Evolutionary conservation across 1,140 invertebrate genomes (phyloP), one percentile per base, ranked within the genome.

Genomic region (Pinna nobilis): DNA sequence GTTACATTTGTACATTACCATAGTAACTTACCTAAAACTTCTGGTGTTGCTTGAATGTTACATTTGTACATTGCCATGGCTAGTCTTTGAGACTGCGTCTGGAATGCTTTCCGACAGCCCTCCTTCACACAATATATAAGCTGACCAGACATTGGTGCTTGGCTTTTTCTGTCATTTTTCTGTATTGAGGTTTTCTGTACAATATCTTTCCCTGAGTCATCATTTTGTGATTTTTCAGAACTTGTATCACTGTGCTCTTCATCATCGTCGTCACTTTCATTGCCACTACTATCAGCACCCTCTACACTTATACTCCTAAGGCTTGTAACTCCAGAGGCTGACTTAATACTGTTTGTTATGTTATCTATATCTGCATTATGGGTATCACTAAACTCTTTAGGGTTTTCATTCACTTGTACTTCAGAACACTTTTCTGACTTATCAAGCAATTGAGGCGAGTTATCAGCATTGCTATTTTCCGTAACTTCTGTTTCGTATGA

Each of bases 51-150:
- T 82, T 96, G 87, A 73, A 99, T 97, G 80, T 93, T 94, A 89
- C 97, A 99, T 39, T 93, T 95, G 87, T 98, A 99, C 96, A 99
- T 99, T 0, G 98, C 97, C 13, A 95, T 95, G 90, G 99, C 96
- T 3, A 99, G 87, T 69, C 98, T 91, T 84, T 97, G 96, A 5
- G 95, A 94, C 85, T 97, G 95, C 37, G 93, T 92, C 87, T 96
- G 95, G 82, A 99, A 97, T 0, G 96, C 94, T 87, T 93, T 94
- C 50, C 94, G 91, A 85, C 97, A 98, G 3, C 93, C 94, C 77
- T 98, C 96, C 87, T 97, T 97, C 25, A 95, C 93, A 20, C 94
- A 92, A 23, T 96, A 97, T 91, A 99, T 95, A 50, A 99, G 92
- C 90, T 98, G 97, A 67, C 97, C 97, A 51, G 92, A 92, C 47